These are phyloP conservation scores for Apotomis betuletana DNA, from an alignment of 2,888 invertebrate species.

Conservation along the genomic window DNA sequence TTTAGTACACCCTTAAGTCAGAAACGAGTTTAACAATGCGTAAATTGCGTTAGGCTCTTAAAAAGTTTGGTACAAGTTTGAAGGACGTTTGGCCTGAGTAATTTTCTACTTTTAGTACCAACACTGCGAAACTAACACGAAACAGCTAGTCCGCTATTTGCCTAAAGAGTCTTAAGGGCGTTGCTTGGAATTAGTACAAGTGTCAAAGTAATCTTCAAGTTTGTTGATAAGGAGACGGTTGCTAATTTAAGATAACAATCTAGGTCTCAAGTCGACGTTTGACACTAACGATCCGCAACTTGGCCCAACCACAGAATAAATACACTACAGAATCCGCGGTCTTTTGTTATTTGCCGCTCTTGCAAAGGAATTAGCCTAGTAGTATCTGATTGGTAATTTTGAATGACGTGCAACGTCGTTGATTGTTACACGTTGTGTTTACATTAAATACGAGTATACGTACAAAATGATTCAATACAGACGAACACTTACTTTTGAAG, in stretches of 20 bases:
- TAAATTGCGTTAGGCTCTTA: conserved; percentile 7
- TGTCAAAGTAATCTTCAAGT: background rate
- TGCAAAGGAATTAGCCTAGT: too few relatives aligned
- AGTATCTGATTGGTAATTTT: too few relatives aligned
- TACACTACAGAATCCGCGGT: too few relatives aligned
- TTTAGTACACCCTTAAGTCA: background rate
- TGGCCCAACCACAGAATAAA: too few relatives aligned
- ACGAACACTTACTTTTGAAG: too few relatives aligned
- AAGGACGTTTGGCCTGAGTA: conserved; percentile 13
- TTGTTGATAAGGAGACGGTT: background rate
- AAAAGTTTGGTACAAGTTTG: conserved; percentile 27
- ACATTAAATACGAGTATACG: too few relatives aligned
- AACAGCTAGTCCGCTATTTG: background rate
- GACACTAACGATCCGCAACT: too few relatives aligned
- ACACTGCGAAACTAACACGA: background rate
- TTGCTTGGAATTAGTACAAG: background rate
- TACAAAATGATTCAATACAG: too few relatives aligned
- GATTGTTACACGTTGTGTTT: too few relatives aligned
- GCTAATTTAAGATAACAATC: background rate
- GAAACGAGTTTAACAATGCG: conserved; percentile 15
- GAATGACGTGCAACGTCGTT: too few relatives aligned
- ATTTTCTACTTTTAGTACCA: conserved; percentile 19
- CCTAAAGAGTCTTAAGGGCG: background rate
- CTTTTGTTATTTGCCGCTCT: too few relatives aligned
- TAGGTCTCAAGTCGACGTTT: too few relatives aligned